Evolutionary conservation across 2,888 invertebrate genomes (phyloP).

Genomic region (Melanotus villosus): DNA sequence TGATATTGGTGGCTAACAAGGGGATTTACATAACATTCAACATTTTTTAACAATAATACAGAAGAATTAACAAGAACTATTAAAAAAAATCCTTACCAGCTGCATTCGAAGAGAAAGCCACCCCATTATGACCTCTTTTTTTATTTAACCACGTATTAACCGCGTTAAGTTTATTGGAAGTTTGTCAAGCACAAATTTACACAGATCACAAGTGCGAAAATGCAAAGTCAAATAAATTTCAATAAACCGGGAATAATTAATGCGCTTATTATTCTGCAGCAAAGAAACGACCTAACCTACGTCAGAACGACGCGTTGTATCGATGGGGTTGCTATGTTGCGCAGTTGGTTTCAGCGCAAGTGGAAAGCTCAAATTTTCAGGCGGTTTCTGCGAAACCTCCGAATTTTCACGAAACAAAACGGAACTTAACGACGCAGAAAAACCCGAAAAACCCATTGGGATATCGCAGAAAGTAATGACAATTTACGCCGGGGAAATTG

Average conservation of each 20-base stretch:
- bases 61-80: too few relatives aligned
- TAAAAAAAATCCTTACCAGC: slow-evolving; percentile 74
- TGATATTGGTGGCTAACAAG: too few relatives aligned
- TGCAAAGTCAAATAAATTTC: slow-evolving; percentile 18
- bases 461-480: background rate
- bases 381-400: slow-evolving; percentile 24
- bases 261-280: slow-evolving; percentile 32
- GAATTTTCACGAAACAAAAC: background rate
- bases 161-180: background rate
- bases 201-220: slow-evolving; percentile 17
- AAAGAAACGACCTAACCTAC: slow-evolving; percentile 55
- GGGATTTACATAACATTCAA: too few relatives aligned
- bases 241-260: slow-evolving; percentile 32
- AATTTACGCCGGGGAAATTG: background rate
- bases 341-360: slow-evolving; percentile 44
- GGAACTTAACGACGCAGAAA: background rate
- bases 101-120: slow-evolving; percentile 73
- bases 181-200: slow-evolving; percentile 20
- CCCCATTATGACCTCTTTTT: slow-evolving; percentile 67
- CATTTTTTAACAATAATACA: too few relatives aligned
- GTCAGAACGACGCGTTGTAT: slow-evolving; percentile 58
- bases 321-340: slow-evolving; percentile 58
- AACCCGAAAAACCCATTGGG: background rate
- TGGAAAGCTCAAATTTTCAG: slow-evolving; percentile 33
- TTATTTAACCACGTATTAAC: too few relatives aligned